phyloP scores from a whole-genome alignment of 2,113 vertebrate genomes.

The Carlito syrichta region DNA sequence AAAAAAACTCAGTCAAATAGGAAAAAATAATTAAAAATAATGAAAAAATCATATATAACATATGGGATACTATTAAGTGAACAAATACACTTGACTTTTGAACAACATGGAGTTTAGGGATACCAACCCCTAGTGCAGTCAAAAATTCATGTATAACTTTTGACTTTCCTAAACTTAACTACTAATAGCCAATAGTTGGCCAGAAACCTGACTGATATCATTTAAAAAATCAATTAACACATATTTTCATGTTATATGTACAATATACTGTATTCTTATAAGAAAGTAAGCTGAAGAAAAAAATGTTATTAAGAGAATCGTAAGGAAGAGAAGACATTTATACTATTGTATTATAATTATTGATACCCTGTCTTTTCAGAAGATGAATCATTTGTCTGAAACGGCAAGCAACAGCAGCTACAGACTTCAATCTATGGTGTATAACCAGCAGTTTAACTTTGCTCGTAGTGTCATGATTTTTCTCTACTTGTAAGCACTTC shows the following conservation, averaged over 20 bases:
- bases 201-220: not conserved
- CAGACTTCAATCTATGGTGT: not conserved
- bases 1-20: not conserved
- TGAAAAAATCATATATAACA: not conserved
- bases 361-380: not conserved
- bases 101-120: not conserved
- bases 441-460: not conserved
- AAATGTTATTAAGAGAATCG: not conserved
- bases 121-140: not conserved
- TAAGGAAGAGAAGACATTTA: not conserved
- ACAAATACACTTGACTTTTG: not conserved
- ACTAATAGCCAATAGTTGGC: not conserved
- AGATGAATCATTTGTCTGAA: not conserved
- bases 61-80: not conserved
- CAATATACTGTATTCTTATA: not conserved
- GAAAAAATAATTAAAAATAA: not conserved
- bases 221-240: not conserved
- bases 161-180: not conserved
- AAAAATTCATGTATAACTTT: not conserved
- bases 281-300: not conserved
- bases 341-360: not conserved
- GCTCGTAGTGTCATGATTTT: not conserved
- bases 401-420: not conserved
- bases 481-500: too few species aligned
- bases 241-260: not conserved